Evolutionary conservation across 2,888 invertebrate species (phyloP).

Genomic region (Temnothorax rugatulus): DNA sequence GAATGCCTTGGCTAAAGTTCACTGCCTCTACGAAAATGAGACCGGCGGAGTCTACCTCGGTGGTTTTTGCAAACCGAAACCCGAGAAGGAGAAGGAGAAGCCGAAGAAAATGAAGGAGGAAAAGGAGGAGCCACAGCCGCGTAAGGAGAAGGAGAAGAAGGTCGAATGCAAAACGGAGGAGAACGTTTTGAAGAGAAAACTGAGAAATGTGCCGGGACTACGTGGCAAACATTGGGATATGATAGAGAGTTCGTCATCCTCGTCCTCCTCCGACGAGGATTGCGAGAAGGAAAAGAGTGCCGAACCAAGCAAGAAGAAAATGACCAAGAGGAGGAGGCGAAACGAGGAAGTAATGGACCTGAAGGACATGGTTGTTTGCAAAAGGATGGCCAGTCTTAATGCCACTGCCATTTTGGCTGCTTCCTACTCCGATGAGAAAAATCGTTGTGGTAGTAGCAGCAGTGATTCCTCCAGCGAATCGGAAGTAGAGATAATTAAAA

Average conservation of each 20-base stretch:
- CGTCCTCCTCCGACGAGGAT: slow-evolving; percentile 82
- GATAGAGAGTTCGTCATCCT: slow-evolving; percentile 89
- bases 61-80: slow-evolving; percentile 88
- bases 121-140: slow-evolving; percentile 63
- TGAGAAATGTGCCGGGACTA: slow-evolving; percentile 91
- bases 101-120: slow-evolving; percentile 72
- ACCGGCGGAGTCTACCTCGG: slow-evolving; percentile 90
- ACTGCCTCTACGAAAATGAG: slow-evolving; percentile 96
- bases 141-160: slow-evolving; percentile 77
- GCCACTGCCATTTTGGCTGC: slow-evolving; percentile 96
- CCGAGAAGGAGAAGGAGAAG: slow-evolving; percentile 81
- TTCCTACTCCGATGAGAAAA: slow-evolving; percentile 92
- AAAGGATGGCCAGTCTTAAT: slow-evolving; percentile 96
- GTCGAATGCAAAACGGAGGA: slow-evolving; percentile 75
- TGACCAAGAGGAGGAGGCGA: slow-evolving; percentile 81
- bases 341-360: slow-evolving; percentile 90
- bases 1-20: slow-evolving; percentile 96
- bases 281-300: slow-evolving; percentile 79
- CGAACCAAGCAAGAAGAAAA: slow-evolving; percentile 81
- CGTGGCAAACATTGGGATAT: slow-evolving; percentile 95
- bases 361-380: slow-evolving; percentile 95
- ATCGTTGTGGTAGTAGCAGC: slow-evolving; percentile 87
- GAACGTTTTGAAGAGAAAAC: slow-evolving; percentile 88
- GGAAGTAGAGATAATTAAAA: slow-evolving; percentile 84
- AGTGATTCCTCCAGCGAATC: slow-evolving; percentile 87